Conservation (phyloP, 2,113 vertebrate genomes). For the Rhinichthys klamathensis region DNA sequence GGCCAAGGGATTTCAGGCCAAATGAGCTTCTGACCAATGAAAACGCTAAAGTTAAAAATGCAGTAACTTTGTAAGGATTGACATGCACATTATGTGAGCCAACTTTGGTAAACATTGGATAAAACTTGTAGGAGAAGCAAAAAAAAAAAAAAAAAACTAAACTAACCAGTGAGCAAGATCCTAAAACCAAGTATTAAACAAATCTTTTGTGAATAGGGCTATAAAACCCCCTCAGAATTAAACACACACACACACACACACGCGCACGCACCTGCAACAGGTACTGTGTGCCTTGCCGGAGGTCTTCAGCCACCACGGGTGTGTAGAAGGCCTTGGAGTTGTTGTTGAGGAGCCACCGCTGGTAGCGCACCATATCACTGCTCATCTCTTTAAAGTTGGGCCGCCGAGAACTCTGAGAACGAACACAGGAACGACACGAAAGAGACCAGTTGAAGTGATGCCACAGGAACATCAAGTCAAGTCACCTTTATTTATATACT, state of each 20-base stretch:
- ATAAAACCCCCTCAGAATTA: too few species aligned
- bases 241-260: too few species aligned
- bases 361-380: constrained; percentile 86
- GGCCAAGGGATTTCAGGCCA: background rate
- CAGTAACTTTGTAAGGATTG: background rate
- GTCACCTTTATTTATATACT: too few species aligned
- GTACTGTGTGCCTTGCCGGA: too few species aligned
- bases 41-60: background rate
- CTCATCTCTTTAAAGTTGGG: constrained; percentile 93
- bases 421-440: constrained; percentile 43
- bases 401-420: constrained; percentile 85
- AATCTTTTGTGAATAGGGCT: too few species aligned
- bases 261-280: too few species aligned
- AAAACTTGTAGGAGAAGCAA: background rate
- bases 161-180: background rate
- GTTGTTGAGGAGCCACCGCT: constrained; percentile 93
- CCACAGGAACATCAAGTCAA: too few species aligned
- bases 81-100: too few species aligned
- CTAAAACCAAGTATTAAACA: background rate
- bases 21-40: background rate
- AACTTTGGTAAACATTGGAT: background rate
- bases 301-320: constrained; percentile 69
- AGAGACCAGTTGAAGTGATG: constrained; percentile 12
- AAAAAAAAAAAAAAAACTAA: accelerated
- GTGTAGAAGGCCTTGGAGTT: constrained; percentile 96